These are phyloP conservation scores for Phanerotoma sp. DNA, from an alignment of 2,888 invertebrate genomes.

Conservation along the genomic window DNA sequence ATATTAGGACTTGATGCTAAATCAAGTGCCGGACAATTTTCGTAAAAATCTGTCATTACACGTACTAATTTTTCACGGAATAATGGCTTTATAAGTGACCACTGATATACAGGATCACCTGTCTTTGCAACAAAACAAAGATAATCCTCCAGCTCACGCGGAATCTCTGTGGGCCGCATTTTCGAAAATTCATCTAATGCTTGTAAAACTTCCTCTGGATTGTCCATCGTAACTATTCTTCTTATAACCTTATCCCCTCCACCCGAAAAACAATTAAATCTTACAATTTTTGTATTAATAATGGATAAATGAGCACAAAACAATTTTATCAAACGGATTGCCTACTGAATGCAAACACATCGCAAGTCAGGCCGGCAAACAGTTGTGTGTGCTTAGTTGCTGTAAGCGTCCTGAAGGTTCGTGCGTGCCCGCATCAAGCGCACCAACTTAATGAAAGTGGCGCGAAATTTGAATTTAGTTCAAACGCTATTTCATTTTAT, in stretches of 20 bases:
- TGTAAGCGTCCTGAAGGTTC: neutral
- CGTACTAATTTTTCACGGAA: conserved; percentile 84
- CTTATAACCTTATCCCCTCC: neutral
- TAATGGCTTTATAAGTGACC: conserved; percentile 83
- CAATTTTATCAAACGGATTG: conserved; percentile 10
- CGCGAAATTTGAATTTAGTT: neutral
- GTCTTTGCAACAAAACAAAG: conserved; percentile 88
- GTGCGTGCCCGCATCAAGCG: neutral
- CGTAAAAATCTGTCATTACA: conserved; percentile 86
- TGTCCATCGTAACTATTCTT: conserved; percentile 66
- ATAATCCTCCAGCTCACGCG: conserved; percentile 86
- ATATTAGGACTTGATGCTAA: conserved; percentile 88
- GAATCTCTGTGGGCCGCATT: conserved; percentile 77
- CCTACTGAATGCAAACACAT: conserved; percentile 12
- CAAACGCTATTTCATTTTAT: too few relatives aligned
- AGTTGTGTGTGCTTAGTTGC: neutral
- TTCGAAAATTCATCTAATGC: conserved; percentile 83
- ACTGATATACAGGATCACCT: conserved; percentile 92
- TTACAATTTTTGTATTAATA: neutral
- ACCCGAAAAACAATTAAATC: neutral
- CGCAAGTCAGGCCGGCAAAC: conserved; percentile 4
- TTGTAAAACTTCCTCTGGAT: conserved; percentile 81
- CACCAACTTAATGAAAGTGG: neutral
- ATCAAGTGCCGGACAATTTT: conserved; percentile 73
- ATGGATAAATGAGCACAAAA: neutral